phyloP scores from a whole-genome alignment of 2,888 invertebrate genomes.

The Linyphia triangularis region DNA sequence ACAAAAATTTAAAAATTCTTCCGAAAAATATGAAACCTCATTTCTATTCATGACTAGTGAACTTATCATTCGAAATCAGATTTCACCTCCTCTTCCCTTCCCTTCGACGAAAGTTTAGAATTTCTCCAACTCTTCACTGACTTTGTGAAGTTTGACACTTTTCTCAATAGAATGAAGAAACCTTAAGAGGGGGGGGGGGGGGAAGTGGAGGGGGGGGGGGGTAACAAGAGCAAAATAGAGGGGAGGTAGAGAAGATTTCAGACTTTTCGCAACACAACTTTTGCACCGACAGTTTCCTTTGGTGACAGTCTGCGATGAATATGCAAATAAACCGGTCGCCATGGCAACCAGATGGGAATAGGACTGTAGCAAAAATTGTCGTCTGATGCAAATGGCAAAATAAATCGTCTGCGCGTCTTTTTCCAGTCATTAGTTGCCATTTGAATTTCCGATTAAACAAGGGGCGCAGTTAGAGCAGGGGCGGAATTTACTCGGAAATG shows the following conservation, averaged over 20 bases:
- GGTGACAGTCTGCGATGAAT: slow-evolving; percentile 66
- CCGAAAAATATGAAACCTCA: background rate
- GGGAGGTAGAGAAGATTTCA: slow-evolving; percentile 9
- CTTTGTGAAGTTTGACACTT: slow-evolving; percentile 6
- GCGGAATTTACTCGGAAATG: slow-evolving; percentile 32
- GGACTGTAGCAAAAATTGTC: slow-evolving; percentile 40
- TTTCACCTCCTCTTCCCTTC: too few species aligned
- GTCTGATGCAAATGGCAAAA: slow-evolving; percentile 32
- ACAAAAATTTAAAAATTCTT: too few species aligned
- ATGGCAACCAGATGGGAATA: slow-evolving; percentile 34
- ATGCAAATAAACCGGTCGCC: slow-evolving; percentile 71
- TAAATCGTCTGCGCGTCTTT: background rate
- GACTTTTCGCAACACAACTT: slow-evolving; percentile 19
- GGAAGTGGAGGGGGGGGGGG: background rate
- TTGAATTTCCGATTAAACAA: slow-evolving; percentile 61
- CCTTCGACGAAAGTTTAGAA: slow-evolving; percentile 9
- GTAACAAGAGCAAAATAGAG: too few species aligned
- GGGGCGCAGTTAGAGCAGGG: background rate
- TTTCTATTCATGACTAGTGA: background rate
- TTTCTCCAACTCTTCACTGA: background rate
- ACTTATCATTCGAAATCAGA: slow-evolving; percentile 27
- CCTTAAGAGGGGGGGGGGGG: background rate
- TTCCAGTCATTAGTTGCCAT: slow-evolving; percentile 61
- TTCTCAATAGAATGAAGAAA: background rate
- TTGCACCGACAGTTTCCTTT: slow-evolving; percentile 58